These are phyloP conservation scores for Dysidea cf. avara DNA, from an alignment of 37 sponge, comb jelly and placozoan species.

Conservation along the genomic window DNA sequence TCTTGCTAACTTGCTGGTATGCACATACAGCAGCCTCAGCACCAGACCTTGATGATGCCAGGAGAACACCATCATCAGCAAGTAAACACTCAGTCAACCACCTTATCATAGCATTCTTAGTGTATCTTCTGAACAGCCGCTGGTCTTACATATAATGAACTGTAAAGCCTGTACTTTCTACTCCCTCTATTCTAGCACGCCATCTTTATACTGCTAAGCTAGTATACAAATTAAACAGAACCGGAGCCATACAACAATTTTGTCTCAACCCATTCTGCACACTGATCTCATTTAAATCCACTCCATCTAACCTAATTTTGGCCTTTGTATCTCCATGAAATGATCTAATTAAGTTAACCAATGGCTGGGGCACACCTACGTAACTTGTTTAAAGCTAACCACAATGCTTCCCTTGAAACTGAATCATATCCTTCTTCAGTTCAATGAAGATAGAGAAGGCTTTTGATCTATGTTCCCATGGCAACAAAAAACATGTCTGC, in stretches of 20 bases:
- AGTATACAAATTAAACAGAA: constrained; percentile 18
- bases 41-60: too few species aligned
- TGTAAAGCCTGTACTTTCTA: constrained; percentile 9
- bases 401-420: not conserved
- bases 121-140: constrained; percentile 16
- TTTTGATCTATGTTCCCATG: too few species aligned
- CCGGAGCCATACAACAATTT: too few species aligned
- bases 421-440: constrained; percentile 15
- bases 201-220: constrained; percentile 4
- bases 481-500: too few species aligned
- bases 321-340: constrained; percentile 22
- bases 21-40: too few species aligned
- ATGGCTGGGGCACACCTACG: constrained; percentile 27
- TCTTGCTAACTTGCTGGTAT: too few species aligned
- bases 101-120: too few species aligned
- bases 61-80: too few species aligned
- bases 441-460: constrained; percentile 7
- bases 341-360: too few species aligned
- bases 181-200: constrained; percentile 3
- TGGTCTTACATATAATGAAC: constrained; percentile 12
- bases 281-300: too few species aligned
- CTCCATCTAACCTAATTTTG: not conserved
- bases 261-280: too few species aligned
- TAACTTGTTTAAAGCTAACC: constrained; percentile 1
- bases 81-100: too few species aligned